Evolutionary conservation across 53 echinoderm and acorn worm species (phyloP).

Genomic region (Stichopus horrens): DNA sequence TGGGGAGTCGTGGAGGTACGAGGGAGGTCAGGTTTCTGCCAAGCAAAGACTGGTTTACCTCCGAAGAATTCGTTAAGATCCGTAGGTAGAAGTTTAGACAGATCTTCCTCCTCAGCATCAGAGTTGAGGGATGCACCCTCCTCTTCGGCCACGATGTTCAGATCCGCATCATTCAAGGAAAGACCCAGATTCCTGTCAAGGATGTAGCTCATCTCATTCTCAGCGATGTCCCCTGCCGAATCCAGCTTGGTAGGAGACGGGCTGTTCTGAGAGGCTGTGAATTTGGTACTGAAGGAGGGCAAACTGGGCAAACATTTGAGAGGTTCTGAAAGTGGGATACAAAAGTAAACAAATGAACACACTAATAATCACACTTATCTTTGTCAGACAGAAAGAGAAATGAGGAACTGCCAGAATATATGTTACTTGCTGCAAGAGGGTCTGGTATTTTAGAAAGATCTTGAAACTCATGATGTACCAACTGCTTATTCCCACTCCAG

Average conservation of each 20-base stretch:
- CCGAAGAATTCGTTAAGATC: constrained; percentile 72
- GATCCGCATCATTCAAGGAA: constrained; percentile 63
- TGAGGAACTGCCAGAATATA: too few relatives aligned
- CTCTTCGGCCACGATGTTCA: constrained; percentile 70
- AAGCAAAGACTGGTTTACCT: constrained; percentile 37
- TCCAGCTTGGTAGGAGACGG: constrained; percentile 37
- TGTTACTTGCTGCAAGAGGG: too few relatives aligned
- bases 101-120: constrained; percentile 72
- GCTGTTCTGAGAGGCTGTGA: constrained; percentile 16
- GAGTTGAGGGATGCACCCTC: constrained; percentile 61
- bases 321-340: constrained; percentile 4
- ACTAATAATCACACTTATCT: background rate
- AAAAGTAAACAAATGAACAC: background rate
- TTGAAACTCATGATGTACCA: too few relatives aligned
- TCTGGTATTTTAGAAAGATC: too few relatives aligned
- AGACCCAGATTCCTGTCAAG: constrained; percentile 66
- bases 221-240: constrained; percentile 32
- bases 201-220: constrained; percentile 56
- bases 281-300: constrained; percentile 44
- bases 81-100: constrained; percentile 74
- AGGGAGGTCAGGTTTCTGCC: background rate
- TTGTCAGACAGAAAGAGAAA: too few relatives aligned
- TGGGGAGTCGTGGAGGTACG: background rate
- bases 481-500: too few relatives aligned
- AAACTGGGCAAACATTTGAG: constrained; percentile 38